A percentile compares a stretch with the other conserved stretches of the same genome.
Conservation (phyloP, 2,113 vertebrate species). For the Corythaixoides concolor region DNA sequence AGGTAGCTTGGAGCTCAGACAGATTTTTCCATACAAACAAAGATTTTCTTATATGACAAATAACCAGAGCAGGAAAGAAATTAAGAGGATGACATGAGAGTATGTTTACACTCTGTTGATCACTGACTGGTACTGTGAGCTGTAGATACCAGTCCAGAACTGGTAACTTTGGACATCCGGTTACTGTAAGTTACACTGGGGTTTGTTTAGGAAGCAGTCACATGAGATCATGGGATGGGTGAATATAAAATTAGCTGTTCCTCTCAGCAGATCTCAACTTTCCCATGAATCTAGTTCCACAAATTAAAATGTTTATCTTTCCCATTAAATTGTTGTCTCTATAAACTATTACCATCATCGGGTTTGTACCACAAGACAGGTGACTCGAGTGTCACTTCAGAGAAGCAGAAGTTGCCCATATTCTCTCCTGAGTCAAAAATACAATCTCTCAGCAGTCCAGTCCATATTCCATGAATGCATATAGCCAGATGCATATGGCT, state of each 20-base stretch:
- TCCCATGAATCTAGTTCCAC: neutral
- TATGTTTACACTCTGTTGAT: neutral
- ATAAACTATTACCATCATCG: neutral
- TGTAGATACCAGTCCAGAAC: neutral
- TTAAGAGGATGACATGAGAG: neutral
- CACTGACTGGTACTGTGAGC: neutral
- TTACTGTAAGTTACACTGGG: neutral
- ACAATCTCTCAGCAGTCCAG: neutral
- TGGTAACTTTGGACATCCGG: neutral
- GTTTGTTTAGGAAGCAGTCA: neutral
- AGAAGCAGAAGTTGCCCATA: neutral
- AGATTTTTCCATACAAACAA: neutral
- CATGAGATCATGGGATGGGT: neutral
- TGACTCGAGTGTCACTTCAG: neutral
- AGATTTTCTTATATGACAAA: neutral
- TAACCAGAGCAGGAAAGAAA: neutral
- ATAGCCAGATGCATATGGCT: neutral
- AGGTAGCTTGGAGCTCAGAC: neutral
- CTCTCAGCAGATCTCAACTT: neutral
- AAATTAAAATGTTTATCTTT: neutral
- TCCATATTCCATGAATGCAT: neutral
- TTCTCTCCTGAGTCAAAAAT: neutral
- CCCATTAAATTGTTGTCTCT: neutral
- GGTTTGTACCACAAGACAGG: neutral
- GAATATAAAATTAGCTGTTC: neutral